Evolutionary conservation across 1,140 invertebrate species (phyloP), one percentile per base, ranked within the genome.

Genomic region (Nymphalis io): DNA sequence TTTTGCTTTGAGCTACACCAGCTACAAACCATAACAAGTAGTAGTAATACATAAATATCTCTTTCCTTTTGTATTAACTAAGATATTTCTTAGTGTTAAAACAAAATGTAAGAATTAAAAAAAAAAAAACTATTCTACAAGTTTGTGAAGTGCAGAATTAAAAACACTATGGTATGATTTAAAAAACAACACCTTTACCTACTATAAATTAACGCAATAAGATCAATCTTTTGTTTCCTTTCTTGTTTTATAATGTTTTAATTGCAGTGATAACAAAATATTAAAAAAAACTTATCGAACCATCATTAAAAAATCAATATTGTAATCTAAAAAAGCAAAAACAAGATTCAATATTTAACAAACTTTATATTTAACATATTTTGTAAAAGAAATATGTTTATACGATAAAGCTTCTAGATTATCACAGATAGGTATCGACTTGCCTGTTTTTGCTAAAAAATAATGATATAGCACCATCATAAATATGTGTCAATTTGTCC

Each of bases 381-480:
- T 58, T 58, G 11, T 6, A 58, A n/a, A 48, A 16, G 5, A 48
- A 48, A 18, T 16, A 48, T n/a, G 3, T 46, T n/a, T 46, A 46
- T 16, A 46, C 8, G 15, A 18, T n/a, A 46, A 4, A n/a, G 27
- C 42, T n/a, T n/a, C n/a, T 46, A 42, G 13, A 8, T 48, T 16
- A 46, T 48, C 44, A 48, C 16, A 58, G 20, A 58, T 53, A 15
- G 6, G 23, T 46, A 62, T 13, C 18, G 20, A 51, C 5, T 44
- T 8, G 39, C 68, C 62, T 70, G 68, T 63, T 63, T 70, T 70
- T 59, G 68, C 68, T 59, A 44, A 66, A 3, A 27, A 59, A 46
- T 46, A 39, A 59, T 63, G 59, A 63, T 58, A 63, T 58, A 63
- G 60, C 68, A 70, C 21, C 68, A 70, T 63, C 42, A 69, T 62